Percentiles rank a stretch among this genome's conserved stretches.
These are phyloP conservation scores for Platypus cylindrus DNA, from an alignment of 2,888 invertebrate genomes.

Conservation along the genomic window DNA sequence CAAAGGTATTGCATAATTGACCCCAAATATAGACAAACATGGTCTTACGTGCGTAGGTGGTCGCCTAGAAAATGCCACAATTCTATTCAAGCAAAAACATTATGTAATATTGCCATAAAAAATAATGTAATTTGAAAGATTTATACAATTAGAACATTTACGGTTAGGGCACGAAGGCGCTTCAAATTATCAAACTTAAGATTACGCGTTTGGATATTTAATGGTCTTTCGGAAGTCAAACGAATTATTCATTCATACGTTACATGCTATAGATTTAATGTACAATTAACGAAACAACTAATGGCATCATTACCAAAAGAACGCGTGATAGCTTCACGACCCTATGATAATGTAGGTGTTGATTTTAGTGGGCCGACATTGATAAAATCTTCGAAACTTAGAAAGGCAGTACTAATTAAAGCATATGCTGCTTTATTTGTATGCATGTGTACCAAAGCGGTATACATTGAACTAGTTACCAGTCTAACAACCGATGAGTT, in stretches of 20 bases:
- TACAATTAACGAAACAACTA: not conserved
- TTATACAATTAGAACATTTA: constrained; percentile 1
- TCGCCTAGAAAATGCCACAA: too few species aligned
- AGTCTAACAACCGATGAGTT: too few species aligned
- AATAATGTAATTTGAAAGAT: not conserved
- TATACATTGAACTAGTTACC: constrained; percentile 2
- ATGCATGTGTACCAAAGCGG: not conserved
- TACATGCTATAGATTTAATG: constrained; percentile 6
- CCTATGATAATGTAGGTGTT: constrained; percentile 6
- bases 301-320: constrained; percentile 4
- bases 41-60: too few species aligned
- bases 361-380: constrained; percentile 4
- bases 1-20: too few species aligned
- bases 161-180: not conserved
- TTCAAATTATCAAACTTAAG: constrained; percentile 1
- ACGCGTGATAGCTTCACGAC: constrained; percentile 1
- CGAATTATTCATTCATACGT: constrained; percentile 2
- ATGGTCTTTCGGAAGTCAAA: constrained; percentile 1
- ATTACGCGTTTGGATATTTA: not conserved
- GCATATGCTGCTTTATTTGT: too few species aligned
- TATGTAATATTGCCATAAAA: too few species aligned
- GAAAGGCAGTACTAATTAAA: too few species aligned
- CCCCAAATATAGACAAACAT: too few species aligned
- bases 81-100: too few species aligned
- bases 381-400: not conserved